Base-by-base conservation (phyloP, 2,113 vertebrate genomes). In the Vulpes lagopus region DNA sequence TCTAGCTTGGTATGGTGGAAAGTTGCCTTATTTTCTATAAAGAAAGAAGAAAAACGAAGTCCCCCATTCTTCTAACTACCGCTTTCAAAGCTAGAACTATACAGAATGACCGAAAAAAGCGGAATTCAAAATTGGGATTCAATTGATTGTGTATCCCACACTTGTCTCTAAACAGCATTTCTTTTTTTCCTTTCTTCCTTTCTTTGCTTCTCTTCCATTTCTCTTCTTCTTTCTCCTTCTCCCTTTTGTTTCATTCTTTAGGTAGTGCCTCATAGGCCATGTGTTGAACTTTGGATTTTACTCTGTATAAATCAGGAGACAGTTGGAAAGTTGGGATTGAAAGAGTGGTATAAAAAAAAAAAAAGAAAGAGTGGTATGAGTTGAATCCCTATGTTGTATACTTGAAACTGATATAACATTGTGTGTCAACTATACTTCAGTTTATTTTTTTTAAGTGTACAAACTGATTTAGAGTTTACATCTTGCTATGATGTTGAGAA, bases 1-100 rank as follows among this genome's bases (percentile, higher is more conserved):
- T 89, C 93, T 86, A 62, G 35, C 15, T 57, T 78, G 71, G 19
- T 5, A 43, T 60, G 80, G 27, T 83, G 22, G 65, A n/a, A 91
- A 71, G 43, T 23, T 83, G 64, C 76, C 87, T 94, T 84, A 64
- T 92, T 97, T 97, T 95, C 74, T 81, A 51, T 57, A 74, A 94
- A 95, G 59, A 76, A 67, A 95, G 71, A 90, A 51, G 55, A 73
- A 76, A 67, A 96, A 65, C 43, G 32, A 11, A 85, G 80, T 15
- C 8, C 38, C 38, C 22, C 27, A 19, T 87, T 96, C 43, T 87
- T 69, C 53, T 35, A 71, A 80, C 25, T 49, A 38, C n/a, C 84
- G 65, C 55, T 96, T 64, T 38, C 43, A 53, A 73, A 78, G 27
- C 19, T 88, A 51, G 38, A 92, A 19, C 65, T 17, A 71, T 20